These are phyloP conservation scores for Spialia ferax DNA, from an alignment of 2,888 invertebrate genomes.

Conservation along the genomic window DNA sequence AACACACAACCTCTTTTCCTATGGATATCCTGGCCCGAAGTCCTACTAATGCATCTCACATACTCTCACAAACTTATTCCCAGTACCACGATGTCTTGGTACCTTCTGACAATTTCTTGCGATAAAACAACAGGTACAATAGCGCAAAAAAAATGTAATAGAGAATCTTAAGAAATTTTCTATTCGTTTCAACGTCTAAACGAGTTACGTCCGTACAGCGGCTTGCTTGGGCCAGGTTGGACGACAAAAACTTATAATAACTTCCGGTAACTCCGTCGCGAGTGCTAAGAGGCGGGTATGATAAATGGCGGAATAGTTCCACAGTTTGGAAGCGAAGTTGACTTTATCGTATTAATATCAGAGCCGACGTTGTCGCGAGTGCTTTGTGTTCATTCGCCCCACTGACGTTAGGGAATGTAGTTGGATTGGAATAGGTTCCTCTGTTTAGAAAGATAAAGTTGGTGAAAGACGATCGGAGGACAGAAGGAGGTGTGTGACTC, in stretches of 20 bases:
- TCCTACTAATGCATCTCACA: too few species aligned
- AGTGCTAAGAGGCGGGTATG: conserved; percentile 22
- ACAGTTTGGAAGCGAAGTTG: conserved; percentile 8
- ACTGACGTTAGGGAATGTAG: neutral
- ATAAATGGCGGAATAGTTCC: conserved; percentile 24
- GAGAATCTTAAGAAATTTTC: conserved; percentile 17
- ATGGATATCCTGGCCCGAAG: too few species aligned
- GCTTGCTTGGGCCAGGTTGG: conserved; percentile 35
- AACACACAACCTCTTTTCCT: too few species aligned
- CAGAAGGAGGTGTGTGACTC: too few species aligned
- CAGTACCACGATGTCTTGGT: too few species aligned
- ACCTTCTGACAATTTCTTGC: too few species aligned
- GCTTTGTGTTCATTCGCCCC: neutral
- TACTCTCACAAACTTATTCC: too few species aligned
- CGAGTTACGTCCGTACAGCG: conserved; percentile 19
- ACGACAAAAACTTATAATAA: conserved; percentile 47
- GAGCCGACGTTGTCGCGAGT: neutral
- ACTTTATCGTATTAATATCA: conserved; percentile 11
- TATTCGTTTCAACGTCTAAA: conserved; percentile 26
- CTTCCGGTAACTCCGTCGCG: conserved; percentile 35
- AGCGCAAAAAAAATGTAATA: neutral
- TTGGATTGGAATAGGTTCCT: too few species aligned
- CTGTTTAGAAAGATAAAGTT: too few species aligned
- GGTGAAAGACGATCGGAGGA: too few species aligned
- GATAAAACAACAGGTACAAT: too few species aligned